Evolutionary conservation across 1,140 invertebrate genomes (phyloP), one percentile per base, ranked within the genome.

Genomic region (Achatina immaculata): DNA sequence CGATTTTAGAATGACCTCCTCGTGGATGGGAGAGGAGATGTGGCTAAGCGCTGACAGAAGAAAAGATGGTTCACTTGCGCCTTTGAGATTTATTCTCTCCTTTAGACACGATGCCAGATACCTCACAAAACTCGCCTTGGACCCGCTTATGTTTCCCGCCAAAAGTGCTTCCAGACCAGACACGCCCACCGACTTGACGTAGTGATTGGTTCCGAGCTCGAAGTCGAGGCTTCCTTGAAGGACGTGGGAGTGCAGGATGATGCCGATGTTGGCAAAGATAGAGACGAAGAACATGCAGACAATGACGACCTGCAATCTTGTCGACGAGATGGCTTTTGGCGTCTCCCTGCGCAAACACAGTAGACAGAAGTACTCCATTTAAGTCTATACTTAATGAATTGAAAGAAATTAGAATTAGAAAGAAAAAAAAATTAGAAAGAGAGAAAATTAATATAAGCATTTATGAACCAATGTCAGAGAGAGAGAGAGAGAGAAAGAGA

Each of bases 271-370:
- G 11, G 68, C 68, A 16, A 69, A 69, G 36, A 69, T 43, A 38
- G 68, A 69, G 11, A 69, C 24, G 42, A 69, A 69, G 68, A 69
- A 69, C 68, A 69, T 69, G 14, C 24, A 40, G 2, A 69, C 68
- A 9, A 69, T 69, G 21, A 38, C 68, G 68, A 21, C 11, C 31
- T 69, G 68, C 38, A 69, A n/a, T n/a, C n/a, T n/a, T n/a, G n/a
- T 51, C 11, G 48, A 14, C 11, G 48, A 11, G 11, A 11, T 51
- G 11, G 11, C 24, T 24, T 51, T 51, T 51, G 48, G 48, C 24
- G 48, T 14, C 48, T 14, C 24, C 48, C n/a, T n/a, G n/a, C n/a
- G n/a, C n/a, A n/a, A n/a, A n/a, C n/a, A n/a, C n/a, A n/a, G n/a
- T n/a, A n/a, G n/a, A n/a, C n/a, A n/a, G n/a, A n/a, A n/a, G n/a